phyloP scores from a whole-genome alignment of 2,888 invertebrate genomes.

The Elaeidobius kamerunicus region DNA sequence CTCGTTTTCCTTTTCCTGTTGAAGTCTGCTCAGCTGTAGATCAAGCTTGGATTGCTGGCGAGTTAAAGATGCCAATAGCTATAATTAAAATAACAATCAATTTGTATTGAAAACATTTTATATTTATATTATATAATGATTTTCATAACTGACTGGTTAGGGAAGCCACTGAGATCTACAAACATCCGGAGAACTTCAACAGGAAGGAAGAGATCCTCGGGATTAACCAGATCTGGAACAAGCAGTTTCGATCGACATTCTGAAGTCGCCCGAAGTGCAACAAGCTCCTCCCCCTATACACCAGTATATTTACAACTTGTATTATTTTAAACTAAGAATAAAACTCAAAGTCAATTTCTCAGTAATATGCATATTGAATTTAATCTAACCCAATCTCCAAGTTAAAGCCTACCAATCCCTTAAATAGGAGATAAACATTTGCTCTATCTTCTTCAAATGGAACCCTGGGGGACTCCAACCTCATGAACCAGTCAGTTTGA shows the following conservation, averaged over 20 bases:
- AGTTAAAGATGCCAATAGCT: conserved; percentile 56
- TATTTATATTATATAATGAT: background rate
- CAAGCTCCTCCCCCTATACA: background rate
- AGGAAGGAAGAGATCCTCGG: no score
- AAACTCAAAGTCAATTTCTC: background rate
- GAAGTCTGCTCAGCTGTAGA: conserved; percentile 64
- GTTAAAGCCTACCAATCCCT: no score
- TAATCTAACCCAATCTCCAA: background rate
- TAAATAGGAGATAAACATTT: no score
- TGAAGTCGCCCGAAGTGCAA: background rate
- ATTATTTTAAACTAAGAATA: background rate
- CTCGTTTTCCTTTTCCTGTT: no score
- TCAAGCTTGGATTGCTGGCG: conserved; percentile 65
- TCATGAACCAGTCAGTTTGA: no score
- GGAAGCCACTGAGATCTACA: background rate
- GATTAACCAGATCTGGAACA: no score
- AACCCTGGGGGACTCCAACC: no score
- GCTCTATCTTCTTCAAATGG: no score
- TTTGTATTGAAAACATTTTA: background rate
- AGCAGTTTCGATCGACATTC: no score
- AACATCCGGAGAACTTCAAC: background rate
- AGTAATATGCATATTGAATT: background rate
- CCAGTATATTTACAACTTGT: background rate
- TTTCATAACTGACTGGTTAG: background rate
- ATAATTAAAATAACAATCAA: conserved; percentile 12